Evolutionary conservation across 2,797 vertebrate genomes (phyloP), one percentile per base, ranked within the genome.

Genomic region (Chrysocyon brachyurus): DNA sequence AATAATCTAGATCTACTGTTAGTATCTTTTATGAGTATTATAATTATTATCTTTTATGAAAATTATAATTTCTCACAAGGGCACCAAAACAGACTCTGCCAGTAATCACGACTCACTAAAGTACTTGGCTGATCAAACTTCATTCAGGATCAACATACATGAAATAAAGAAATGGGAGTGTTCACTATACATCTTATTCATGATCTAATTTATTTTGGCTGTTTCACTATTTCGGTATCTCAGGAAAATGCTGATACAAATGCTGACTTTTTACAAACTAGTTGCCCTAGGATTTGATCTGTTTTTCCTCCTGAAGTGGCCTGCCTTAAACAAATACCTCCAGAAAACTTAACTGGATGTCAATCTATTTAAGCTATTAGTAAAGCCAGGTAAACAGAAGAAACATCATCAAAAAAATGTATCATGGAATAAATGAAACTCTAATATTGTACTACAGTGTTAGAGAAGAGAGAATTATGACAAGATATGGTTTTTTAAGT

Each of bases 111-210:
- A 64, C n/a, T n/a, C 61, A 78, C 33, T 63, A 81, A 81, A 77
- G 83, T 46, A 94, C 11, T 75, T 93, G 63, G 36, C 64, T 96
- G 97, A 97, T 31, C 78, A 89, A 97, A 54, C 92, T 96, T 40
- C 79, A 88, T 78, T 85, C 85, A 95, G 28, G 21, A 79, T 75
- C 0, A 96, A 54, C 77, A 89, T 56, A 95, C 1, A 28, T 28
- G 52, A 36, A 85, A 75, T 28, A 63, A 52, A 96, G 54, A 97
- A 89, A 93, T 2, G 49, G 40, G 52, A 94, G 33, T 16, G 59
- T 8, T 86, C 6, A 75, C 26, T 40, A 66, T 61, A 96, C 1
- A 33, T 66, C 66, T 88, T 46, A 82, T n/a, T 91, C 14, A 68
- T 0, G 8, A 86, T n/a, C 24, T 72, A 81, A 72, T 81, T 95